Conservation (phyloP, 2,113 vertebrate species). For the Herpetotheres cachinnans region DNA sequence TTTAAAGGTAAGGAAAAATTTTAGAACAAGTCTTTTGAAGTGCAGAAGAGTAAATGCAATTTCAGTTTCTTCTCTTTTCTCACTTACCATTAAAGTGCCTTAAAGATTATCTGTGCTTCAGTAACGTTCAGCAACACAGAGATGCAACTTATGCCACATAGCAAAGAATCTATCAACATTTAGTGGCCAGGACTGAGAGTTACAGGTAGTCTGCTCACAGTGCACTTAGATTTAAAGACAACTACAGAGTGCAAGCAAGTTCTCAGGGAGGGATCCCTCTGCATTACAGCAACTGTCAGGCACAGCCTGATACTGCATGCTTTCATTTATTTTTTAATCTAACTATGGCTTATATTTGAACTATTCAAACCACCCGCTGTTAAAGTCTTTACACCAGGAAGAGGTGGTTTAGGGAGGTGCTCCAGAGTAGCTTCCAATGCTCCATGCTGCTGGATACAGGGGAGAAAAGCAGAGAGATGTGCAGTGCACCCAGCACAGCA, state of each 20-base stretch:
- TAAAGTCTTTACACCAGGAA: neutral
- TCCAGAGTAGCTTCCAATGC: neutral
- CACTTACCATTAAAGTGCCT: neutral
- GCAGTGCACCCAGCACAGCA: neutral
- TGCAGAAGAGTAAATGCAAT: neutral
- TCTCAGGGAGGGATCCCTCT: neutral
- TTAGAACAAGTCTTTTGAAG: conserved; percentile 34
- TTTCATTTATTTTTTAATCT: neutral
- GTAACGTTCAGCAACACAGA: neutral
- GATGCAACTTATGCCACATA: neutral
- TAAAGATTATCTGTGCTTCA: neutral
- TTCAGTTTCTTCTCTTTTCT: neutral
- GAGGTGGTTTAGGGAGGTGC: neutral
- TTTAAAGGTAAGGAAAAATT: conserved; percentile 29
- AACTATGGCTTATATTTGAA: neutral
- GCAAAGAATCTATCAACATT: neutral
- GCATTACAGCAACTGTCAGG: neutral
- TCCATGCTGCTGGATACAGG: neutral
- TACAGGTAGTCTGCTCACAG: neutral
- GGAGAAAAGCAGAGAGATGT: neutral
- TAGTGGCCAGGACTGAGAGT: neutral
- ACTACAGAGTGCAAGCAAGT: neutral
- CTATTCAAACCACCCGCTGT: neutral
- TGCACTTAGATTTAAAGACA: neutral
- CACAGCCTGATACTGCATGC: neutral